Evolutionary conservation across 2,113 vertebrate genomes (phyloP).

Genomic region (Corythoichthys haematopterus): DNA sequence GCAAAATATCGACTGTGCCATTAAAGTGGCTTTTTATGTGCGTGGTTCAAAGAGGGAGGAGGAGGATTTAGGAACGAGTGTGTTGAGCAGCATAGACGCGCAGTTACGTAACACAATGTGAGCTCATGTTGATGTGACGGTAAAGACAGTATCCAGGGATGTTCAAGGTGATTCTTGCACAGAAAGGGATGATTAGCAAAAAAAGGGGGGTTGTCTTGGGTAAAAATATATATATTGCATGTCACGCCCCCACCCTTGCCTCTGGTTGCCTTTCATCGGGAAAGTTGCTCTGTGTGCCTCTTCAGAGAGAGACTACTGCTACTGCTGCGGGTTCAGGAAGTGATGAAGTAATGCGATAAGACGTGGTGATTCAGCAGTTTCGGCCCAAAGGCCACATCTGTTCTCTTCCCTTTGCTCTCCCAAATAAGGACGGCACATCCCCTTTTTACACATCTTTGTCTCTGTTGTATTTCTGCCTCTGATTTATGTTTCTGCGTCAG

Average conservation of each 20-base stretch:
- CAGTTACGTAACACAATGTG: slow-evolving; percentile 36
- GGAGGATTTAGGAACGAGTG: slow-evolving; percentile 13
- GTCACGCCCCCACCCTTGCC: neutral
- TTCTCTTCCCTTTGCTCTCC: slow-evolving; percentile 31
- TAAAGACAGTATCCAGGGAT: slow-evolving; percentile 20
- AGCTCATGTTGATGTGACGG: slow-evolving; percentile 9
- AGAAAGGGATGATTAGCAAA: neutral
- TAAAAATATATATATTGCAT: slow-evolving; percentile 24
- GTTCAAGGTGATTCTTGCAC: slow-evolving; percentile 42
- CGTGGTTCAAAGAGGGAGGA: slow-evolving; percentile 15
- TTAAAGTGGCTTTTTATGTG: slow-evolving; percentile 11
- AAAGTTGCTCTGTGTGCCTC: slow-evolving; percentile 24
- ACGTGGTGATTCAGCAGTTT: slow-evolving; percentile 71
- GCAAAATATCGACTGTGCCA: slow-evolving; percentile 8
- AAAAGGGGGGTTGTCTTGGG: slow-evolving; percentile 11
- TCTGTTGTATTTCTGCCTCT: slow-evolving; percentile 1
- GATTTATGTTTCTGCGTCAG: slow-evolving; percentile 6
- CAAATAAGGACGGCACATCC: neutral
- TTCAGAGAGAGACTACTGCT: slow-evolving; percentile 26
- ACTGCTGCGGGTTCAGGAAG: slow-evolving; percentile 34
- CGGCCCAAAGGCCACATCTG: slow-evolving; percentile 67
- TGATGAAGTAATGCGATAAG: slow-evolving; percentile 64
- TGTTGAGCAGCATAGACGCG: slow-evolving; percentile 9
- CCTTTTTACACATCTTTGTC: slow-evolving; percentile 6
- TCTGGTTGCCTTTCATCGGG: slow-evolving; percentile 24